These are phyloP conservation scores for Heteromurus nitidus DNA, from an alignment of 2,888 invertebrate species.

Conservation along the genomic window DNA sequence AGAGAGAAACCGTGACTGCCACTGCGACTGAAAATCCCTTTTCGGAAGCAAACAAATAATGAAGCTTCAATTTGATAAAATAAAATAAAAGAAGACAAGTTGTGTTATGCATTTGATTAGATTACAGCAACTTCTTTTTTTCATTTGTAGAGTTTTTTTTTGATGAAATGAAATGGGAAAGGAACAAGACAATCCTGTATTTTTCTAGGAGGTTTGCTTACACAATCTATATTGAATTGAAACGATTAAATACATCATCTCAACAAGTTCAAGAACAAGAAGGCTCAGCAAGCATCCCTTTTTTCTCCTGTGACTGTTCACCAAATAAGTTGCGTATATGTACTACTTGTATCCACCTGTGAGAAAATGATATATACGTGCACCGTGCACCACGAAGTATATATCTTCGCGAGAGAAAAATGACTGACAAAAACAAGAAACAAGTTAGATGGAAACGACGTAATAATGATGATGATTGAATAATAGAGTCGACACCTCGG, in stretches of 20 bases:
- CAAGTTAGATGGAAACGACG: slow-evolving; percentile 47
- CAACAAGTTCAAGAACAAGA: slow-evolving; percentile 7
- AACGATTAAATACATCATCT: slow-evolving; percentile 9
- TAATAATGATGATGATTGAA: slow-evolving; percentile 59
- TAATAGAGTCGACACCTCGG: slow-evolving; percentile 64
- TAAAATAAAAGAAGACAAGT: slow-evolving; percentile 32
- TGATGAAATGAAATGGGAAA: slow-evolving; percentile 38
- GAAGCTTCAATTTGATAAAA: not conserved
- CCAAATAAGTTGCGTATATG: too few species aligned
- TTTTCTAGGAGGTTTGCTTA: slow-evolving; percentile 41
- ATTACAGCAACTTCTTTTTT: slow-evolving; percentile 32
- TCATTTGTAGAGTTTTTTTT: slow-evolving; percentile 41
- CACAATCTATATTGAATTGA: slow-evolving; percentile 31
- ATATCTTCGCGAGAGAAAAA: not conserved
- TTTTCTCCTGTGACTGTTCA: not conserved
- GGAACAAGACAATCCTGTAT: slow-evolving; percentile 29
- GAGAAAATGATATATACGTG: not conserved
- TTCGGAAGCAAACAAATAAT: slow-evolving; percentile 47
- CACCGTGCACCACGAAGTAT: slow-evolving; percentile 11
- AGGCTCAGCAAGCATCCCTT: not conserved
- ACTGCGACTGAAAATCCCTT: slow-evolving; percentile 27
- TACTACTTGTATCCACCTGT: slow-evolving; percentile 2
- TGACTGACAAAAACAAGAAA: slow-evolving; percentile 54
- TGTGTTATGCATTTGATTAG: slow-evolving; percentile 28
- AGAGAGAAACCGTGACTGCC: slow-evolving; percentile 43